phyloP scores from a whole-genome alignment of 2,888 invertebrate species.

The Cerceris rybyensis region DNA sequence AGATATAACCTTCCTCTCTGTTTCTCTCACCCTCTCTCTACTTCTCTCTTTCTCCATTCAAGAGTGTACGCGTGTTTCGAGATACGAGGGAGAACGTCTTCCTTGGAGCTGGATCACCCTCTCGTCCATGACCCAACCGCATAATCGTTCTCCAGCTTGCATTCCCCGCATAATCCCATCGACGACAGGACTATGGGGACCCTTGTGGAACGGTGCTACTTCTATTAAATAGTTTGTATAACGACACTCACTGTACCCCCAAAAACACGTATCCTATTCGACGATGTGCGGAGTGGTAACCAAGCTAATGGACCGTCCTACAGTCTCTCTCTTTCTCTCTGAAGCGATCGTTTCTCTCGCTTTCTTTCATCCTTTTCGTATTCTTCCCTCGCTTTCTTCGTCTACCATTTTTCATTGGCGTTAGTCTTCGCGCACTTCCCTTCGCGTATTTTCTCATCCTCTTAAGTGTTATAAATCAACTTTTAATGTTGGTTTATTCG shows the following conservation, averaged over 20 bases:
- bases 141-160: conserved; percentile 64
- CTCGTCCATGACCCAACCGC: conserved; percentile 50
- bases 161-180: conserved; percentile 66
- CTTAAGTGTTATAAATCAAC: conserved; percentile 49
- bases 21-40: not conserved
- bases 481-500: conserved; percentile 48
- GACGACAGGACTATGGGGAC: conserved; percentile 42
- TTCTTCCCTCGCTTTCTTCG: conserved; percentile 8
- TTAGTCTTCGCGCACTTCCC: conserved; percentile 13
- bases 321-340: conserved; percentile 1
- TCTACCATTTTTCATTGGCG: conserved; percentile 39
- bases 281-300: conserved; percentile 21
- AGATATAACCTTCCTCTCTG: not conserved
- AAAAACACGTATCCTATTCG: conserved; percentile 53
- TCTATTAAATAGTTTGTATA: conserved; percentile 36
- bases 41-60: not conserved
- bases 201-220: conserved; percentile 26
- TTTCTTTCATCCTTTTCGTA: conserved; percentile 13
- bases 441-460: conserved; percentile 39
- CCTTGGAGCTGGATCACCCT: conserved; percentile 35
- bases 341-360: not conserved
- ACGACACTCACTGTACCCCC: conserved; percentile 2
- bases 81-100: conserved; percentile 34
- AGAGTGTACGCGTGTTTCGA: conserved; percentile 25
- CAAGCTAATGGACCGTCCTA: conserved; percentile 52